A percentile compares a stretch with the other conserved stretches of the same genome.
phyloP scores from a whole-genome alignment of 2,113 vertebrate species.

The Misgurnus anguillicaudatus region DNA sequence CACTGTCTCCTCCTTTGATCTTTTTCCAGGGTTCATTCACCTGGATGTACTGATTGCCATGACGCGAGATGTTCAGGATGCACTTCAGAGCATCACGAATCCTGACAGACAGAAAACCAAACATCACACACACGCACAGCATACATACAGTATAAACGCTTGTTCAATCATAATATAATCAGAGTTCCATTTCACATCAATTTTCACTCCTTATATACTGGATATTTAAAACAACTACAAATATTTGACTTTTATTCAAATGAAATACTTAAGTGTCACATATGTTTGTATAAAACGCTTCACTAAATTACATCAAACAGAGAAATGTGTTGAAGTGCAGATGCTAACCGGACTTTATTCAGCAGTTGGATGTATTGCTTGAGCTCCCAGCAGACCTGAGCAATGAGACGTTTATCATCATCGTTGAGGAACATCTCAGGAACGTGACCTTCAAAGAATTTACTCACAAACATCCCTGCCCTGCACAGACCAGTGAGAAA shows the following conservation, averaged over 20 bases:
- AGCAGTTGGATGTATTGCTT: slow-evolving; percentile 86
- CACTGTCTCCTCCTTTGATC: slow-evolving; percentile 84
- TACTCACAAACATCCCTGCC: slow-evolving; percentile 92
- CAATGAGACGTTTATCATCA: slow-evolving; percentile 86
- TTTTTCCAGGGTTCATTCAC: slow-evolving; percentile 93
- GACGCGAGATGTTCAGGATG: slow-evolving; percentile 90
- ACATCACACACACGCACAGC: background rate
- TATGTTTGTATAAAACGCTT: no score
- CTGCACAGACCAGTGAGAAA: slow-evolving; percentile 63
- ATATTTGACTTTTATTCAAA: no score
- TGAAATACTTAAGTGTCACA: no score
- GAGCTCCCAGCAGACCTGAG: slow-evolving; percentile 84
- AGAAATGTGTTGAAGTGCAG: background rate
- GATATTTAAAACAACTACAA: no score
- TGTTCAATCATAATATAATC: no score
- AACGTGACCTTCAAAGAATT: slow-evolving; percentile 88
- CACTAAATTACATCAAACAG: no score
- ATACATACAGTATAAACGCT: no score
- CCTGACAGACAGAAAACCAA: slow-evolving; percentile 63
- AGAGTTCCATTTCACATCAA: no score
- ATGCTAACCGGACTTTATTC: slow-evolving; percentile 87
- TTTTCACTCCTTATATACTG: no score
- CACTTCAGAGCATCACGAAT: slow-evolving; percentile 90
- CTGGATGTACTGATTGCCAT: slow-evolving; percentile 97
- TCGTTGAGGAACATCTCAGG: slow-evolving; percentile 82